Evolutionary conservation across 2,797 vertebrate species (phyloP).

Genomic region (Nannoperca obscura): DNA sequence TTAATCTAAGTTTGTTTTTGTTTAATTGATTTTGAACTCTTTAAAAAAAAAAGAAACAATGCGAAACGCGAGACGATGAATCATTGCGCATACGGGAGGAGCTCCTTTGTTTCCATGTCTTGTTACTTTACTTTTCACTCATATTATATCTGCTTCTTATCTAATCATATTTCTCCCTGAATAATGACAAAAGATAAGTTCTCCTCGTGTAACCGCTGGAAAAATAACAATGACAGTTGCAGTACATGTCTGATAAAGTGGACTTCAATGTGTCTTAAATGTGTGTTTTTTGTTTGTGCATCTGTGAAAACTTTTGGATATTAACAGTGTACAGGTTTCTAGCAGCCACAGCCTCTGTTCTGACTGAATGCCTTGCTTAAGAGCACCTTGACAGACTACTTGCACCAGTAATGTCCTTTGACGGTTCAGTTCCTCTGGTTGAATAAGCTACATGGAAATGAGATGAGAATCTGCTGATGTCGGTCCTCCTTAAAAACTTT

Average conservation of each 20-base stretch:
- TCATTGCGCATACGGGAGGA: conserved; percentile 26
- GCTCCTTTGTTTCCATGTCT: conserved; percentile 1
- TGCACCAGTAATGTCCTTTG: neutral
- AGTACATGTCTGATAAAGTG: neutral
- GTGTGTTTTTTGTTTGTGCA: neutral
- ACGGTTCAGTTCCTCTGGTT: neutral
- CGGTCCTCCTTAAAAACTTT: too few relatives aligned
- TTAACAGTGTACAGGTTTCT: neutral
- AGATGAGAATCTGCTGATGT: neutral
- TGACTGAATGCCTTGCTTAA: neutral
- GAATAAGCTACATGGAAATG: neutral
- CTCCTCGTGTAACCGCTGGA: conserved; percentile 26
- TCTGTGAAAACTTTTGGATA: neutral
- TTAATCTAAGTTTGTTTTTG: too few relatives aligned
- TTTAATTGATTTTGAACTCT: too few relatives aligned
- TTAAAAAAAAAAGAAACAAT: too few relatives aligned
- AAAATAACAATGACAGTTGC: neutral
- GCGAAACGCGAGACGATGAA: conserved; percentile 10
- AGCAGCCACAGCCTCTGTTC: neutral
- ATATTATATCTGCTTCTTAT: conserved; percentile 56
- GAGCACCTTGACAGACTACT: neutral
- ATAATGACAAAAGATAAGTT: conserved; percentile 45
- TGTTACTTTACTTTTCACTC: conserved; percentile 62
- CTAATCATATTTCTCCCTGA: conserved; percentile 24
- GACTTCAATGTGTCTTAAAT: neutral